Conservation (phyloP, 1,140 invertebrate species). For the Macrotrachela quadricornifera region DNA sequence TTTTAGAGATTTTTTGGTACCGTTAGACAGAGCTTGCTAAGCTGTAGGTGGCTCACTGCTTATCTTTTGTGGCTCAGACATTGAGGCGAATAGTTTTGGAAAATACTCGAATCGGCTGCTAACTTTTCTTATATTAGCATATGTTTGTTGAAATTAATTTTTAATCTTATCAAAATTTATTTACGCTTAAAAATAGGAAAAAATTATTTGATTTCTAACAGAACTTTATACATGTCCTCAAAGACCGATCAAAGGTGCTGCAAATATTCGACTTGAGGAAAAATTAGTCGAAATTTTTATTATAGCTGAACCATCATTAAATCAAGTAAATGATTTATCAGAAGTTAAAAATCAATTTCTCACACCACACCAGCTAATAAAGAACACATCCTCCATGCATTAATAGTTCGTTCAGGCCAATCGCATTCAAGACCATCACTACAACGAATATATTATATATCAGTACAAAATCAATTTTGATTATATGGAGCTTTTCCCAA, state of each 20-base stretch:
- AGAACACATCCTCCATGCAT: conserved; percentile 46
- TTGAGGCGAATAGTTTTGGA: too few species aligned
- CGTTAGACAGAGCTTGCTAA: too few species aligned
- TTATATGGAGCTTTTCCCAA: conserved; percentile 47
- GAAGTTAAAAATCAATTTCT: neutral
- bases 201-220: too few species aligned
- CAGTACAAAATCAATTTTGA: conserved; percentile 41
- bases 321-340: neutral
- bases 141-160: too few species aligned
- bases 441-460: conserved; percentile 43
- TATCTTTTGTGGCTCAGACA: too few species aligned
- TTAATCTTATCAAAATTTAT: too few species aligned
- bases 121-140: too few species aligned
- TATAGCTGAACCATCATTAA: conserved; percentile 13
- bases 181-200: too few species aligned
- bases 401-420: conserved; percentile 37
- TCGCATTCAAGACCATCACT: conserved; percentile 38
- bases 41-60: too few species aligned
- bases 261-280: neutral
- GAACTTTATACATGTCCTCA: neutral
- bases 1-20: too few species aligned
- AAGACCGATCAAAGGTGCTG: neutral
- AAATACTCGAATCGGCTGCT: too few species aligned
- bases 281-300: conserved; percentile 12
- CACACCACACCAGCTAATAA: conserved; percentile 40